phyloP scores from a whole-genome alignment of 1,140 invertebrate genomes.

The Apis laboriosa region DNA sequence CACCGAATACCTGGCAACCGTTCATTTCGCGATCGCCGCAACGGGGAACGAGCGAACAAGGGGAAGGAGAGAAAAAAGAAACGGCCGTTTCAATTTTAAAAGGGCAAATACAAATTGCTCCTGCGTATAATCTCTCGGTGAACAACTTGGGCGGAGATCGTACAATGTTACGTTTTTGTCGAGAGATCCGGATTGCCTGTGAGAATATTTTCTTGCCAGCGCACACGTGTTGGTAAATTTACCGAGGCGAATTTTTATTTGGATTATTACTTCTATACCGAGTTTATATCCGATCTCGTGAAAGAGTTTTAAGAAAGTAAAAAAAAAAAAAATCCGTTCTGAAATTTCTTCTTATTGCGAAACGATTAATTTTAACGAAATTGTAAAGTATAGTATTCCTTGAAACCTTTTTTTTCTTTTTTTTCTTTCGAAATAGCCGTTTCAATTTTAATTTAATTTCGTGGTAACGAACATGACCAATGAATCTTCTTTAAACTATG shows the following conservation, averaged over 20 bases:
- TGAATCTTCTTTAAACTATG: no score
- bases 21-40: slow-evolving; percentile 4
- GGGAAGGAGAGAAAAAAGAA: not conserved
- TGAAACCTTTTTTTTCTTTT: no score
- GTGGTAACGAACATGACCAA: no score
- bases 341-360: no score
- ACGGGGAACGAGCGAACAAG: not conserved
- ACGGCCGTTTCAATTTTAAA: slow-evolving; percentile 1
- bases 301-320: not conserved
- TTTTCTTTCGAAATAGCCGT: no score
- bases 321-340: no score
- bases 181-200: not conserved
- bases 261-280: not conserved
- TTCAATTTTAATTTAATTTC: no score
- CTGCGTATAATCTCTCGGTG: not conserved
- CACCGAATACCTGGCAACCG: not conserved
- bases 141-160: not conserved
- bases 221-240: not conserved
- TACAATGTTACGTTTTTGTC: slow-evolving; percentile 9
- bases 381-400: no score
- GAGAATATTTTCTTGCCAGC: not conserved
- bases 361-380: no score
- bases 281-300: not conserved
- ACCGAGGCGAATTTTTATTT: not conserved
- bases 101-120: not conserved